phyloP scores from a whole-genome alignment of 2,888 invertebrate genomes.

The Nymphalis c-album region DNA sequence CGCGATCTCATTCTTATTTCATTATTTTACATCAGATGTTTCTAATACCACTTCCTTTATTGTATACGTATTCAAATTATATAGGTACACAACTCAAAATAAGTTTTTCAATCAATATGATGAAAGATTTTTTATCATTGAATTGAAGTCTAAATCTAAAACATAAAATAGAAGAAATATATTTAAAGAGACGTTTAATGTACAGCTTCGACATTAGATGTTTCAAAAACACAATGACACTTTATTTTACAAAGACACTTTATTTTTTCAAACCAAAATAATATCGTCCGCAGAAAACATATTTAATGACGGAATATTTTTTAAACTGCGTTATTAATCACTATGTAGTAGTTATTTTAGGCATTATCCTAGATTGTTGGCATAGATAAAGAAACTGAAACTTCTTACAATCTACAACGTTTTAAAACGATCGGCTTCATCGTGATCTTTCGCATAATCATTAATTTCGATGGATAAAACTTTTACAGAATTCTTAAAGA shows the following conservation, averaged over 20 bases:
- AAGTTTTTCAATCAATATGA: too few relatives aligned
- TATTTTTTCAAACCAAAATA: constrained; percentile 1
- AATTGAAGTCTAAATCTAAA: too few relatives aligned
- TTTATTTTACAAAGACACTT: neutral
- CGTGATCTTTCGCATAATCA: constrained; percentile 14
- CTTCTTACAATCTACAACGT: constrained; percentile 26
- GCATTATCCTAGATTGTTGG: constrained; percentile 40
- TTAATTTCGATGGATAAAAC: constrained; percentile 10
- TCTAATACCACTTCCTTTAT: too few relatives aligned
- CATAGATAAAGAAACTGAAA: constrained; percentile 33
- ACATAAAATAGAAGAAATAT: too few relatives aligned
- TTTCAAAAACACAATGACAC: neutral
- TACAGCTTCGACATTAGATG: neutral
- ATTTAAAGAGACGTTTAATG: too few relatives aligned
- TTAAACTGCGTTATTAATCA: constrained; percentile 33
- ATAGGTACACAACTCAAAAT: too few relatives aligned
- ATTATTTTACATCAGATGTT: too few relatives aligned
- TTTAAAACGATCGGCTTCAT: constrained; percentile 14
- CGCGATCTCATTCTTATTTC: too few relatives aligned
- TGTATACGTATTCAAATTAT: too few relatives aligned
- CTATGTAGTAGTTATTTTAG: constrained; percentile 36
- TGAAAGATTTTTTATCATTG: too few relatives aligned
- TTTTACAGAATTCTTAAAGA: neutral
- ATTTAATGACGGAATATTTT: constrained; percentile 23
- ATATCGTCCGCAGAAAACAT: constrained; percentile 1